A percentile compares a stretch with the other conserved stretches of the same genome.
These are phyloP conservation scores for Nycticorax nycticorax DNA, from an alignment of 2,113 vertebrate species.

Conservation along the genomic window DNA sequence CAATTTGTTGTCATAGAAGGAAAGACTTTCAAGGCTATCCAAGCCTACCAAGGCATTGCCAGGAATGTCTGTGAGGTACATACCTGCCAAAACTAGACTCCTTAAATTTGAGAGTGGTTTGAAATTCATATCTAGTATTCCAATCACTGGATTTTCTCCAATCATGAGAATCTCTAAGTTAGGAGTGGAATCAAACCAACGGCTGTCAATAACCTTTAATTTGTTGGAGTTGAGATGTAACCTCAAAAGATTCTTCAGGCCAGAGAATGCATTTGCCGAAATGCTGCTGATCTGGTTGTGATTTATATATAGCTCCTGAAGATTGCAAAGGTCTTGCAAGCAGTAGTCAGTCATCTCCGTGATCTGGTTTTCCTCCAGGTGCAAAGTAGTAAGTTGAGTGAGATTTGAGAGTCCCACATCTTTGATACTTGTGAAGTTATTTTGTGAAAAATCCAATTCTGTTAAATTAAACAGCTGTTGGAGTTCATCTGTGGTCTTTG, in stretches of 20 bases:
- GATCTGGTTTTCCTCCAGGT: conserved; percentile 97
- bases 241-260: conserved; percentile 88
- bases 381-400: conserved; percentile 93
- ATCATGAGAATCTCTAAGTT: conserved; percentile 99
- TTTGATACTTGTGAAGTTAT: conserved; percentile 91
- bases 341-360: conserved; percentile 92
- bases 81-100: conserved; percentile 95
- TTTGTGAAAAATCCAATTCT: conserved; percentile 95
- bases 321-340: conserved; percentile 89
- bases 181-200: conserved; percentile 95
- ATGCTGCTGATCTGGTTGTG: conserved; percentile 97
- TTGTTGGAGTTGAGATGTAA: conserved; percentile 97
- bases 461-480: conserved; percentile 95
- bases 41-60: conserved; percentile 95
- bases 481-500: conserved; percentile 87
- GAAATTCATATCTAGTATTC: conserved; percentile 95
- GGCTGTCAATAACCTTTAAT: conserved; percentile 89
- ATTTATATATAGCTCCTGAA: conserved; percentile 98
- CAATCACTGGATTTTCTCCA: conserved; percentile 95
- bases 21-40: conserved; percentile 96
- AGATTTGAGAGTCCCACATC: conserved; percentile 93
- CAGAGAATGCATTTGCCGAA: conserved; percentile 89
- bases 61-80: conserved; percentile 94
- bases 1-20: conserved; percentile 96
- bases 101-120: conserved; percentile 88